These are phyloP conservation scores for Manis crassicaudata DNA, from an alignment of 2,797 vertebrate species.

Conservation along the genomic window DNA sequence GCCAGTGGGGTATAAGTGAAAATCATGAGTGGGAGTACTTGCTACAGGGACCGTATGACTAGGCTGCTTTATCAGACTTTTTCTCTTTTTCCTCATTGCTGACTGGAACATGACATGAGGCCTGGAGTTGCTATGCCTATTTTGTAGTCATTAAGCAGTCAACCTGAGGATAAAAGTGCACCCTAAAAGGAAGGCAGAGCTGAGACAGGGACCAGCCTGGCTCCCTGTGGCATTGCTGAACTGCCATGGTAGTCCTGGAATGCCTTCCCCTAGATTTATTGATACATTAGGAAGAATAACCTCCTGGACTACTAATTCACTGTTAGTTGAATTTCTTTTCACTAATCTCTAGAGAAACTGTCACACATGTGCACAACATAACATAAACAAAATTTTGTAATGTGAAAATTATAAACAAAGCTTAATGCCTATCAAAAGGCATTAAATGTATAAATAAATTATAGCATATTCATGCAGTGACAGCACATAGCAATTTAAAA, in stretches of 20 bases:
- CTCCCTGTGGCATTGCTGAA: not conserved
- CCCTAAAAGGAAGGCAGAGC: not conserved
- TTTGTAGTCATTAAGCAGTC: not conserved
- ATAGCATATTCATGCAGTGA: not conserved
- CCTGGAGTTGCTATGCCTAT: not conserved
- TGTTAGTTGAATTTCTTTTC: not conserved
- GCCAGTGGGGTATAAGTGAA: not conserved
- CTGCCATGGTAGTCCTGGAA: not conserved
- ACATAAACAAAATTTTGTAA: not conserved
- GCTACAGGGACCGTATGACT: not conserved
- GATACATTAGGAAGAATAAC: not conserved
- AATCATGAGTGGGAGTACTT: not conserved
- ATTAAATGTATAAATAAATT: not conserved
- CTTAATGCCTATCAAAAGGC: not conserved
- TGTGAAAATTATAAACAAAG: not conserved
- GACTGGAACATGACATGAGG: not conserved
- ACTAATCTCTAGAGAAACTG: not conserved
- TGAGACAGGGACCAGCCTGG: not conserved
- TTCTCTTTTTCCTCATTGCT: not conserved
- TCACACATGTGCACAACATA: not conserved
- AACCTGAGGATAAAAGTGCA: not conserved
- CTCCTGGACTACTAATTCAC: not conserved
- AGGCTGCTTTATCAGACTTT: not conserved
- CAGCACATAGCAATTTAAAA: not conserved
- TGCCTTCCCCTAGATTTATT: not conserved